Evolutionary conservation across 2,888 invertebrate species (phyloP).

Genomic region (Ischnus inquisitorius): DNA sequence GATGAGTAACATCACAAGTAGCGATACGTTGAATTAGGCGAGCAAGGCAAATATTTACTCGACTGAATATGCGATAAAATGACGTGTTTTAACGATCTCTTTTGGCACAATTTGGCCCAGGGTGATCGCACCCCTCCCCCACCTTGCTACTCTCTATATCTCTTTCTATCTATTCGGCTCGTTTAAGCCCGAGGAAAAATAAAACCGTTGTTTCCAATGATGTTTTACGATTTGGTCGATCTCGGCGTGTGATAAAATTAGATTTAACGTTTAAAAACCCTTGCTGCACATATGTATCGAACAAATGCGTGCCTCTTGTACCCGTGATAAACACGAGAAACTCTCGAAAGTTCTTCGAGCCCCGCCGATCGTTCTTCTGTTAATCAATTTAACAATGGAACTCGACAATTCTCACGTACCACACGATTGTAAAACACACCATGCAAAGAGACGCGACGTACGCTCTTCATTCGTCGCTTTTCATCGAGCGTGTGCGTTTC

Average conservation of each 20-base stretch:
- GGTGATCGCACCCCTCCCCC: neutral
- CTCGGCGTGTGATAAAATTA: slow-evolving; percentile 66
- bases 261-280: slow-evolving; percentile 38
- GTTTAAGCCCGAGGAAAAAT: neutral
- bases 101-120: neutral
- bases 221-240: slow-evolving; percentile 50
- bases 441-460: neutral
- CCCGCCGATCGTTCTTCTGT: neutral
- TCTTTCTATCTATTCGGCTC: slow-evolving; percentile 10
- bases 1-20: slow-evolving; percentile 26
- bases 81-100: slow-evolving; percentile 27
- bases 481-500: too few species aligned
- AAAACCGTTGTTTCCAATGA: slow-evolving; percentile 11
- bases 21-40: slow-evolving; percentile 17
- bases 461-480: neutral
- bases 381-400: neutral
- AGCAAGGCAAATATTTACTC: slow-evolving; percentile 31
- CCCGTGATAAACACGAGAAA: slow-evolving; percentile 17
- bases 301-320: slow-evolving; percentile 36
- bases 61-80: slow-evolving; percentile 53
- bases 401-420: neutral
- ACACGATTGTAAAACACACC: neutral
- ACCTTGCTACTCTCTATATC: slow-evolving; percentile 12
- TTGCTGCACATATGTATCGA: slow-evolving; percentile 28
- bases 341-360: slow-evolving; percentile 2